phyloP scores from a whole-genome alignment of 2,888 invertebrate species.

The Pterobdella sp. region DNA sequence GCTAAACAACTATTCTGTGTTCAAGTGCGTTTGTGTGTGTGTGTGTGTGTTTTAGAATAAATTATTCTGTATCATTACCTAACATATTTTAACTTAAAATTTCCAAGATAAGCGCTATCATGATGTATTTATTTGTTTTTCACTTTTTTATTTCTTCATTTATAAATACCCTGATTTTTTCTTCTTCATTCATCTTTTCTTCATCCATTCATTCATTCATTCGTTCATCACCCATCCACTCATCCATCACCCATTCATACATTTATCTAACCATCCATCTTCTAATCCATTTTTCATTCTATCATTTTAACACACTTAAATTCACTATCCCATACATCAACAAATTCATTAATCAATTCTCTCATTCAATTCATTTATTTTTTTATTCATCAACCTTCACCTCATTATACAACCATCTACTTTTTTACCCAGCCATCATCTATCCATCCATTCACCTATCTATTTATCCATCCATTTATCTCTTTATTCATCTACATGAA shows the following conservation, averaged over 20 bases:
- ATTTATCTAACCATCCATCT: background rate
- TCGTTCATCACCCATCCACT: constrained; percentile 1
- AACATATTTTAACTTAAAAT: background rate
- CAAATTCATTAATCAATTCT: background rate
- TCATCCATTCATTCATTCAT: background rate
- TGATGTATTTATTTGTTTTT: background rate
- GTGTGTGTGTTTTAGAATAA: background rate
- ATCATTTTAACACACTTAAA: too few species aligned
- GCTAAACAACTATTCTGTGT: constrained; percentile 36
- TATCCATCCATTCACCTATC: background rate
- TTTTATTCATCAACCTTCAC: background rate
- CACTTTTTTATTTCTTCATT: background rate
- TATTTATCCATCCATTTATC: background rate
- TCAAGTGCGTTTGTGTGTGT: constrained; percentile 32
- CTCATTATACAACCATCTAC: too few species aligned
- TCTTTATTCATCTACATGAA: too few species aligned
- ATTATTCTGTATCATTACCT: too few species aligned
- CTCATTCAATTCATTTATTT: background rate
- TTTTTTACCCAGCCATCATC: too few species aligned
- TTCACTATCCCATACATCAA: background rate
- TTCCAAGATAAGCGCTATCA: background rate
- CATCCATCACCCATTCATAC: background rate
- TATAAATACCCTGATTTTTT: background rate
- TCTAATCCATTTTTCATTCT: too few species aligned
- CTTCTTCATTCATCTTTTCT: background rate